Evolutionary conservation across 2,113 vertebrate genomes (phyloP), one percentile per base, ranked within the genome.

Genomic region (Scophthalmus maximus): DNA sequence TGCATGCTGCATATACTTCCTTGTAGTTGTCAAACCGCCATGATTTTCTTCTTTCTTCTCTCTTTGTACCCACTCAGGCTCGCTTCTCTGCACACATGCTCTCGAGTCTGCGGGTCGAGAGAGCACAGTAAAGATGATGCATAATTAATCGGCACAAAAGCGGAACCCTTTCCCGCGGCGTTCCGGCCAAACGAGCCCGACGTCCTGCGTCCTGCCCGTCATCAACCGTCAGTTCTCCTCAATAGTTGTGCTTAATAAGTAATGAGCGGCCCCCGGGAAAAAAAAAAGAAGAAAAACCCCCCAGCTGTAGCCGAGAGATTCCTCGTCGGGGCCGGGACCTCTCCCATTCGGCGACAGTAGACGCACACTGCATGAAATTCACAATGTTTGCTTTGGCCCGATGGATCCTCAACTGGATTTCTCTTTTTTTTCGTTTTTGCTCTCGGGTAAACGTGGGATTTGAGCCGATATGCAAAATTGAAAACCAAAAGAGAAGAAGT

Each of bases 241-340:
- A 89, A 87, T 86, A 84, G 79, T n/a, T 58, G 73, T 83, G 63
- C 60, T 89, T 82, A 92, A 92, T 91, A 92, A 90, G 51, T 90
- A 82, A 88, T 84, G 83, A 89, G 81, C n/a, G 57, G 62, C 67
- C 69, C 75, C n/a, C n/a, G n/a, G n/a, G 64, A 58, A 84, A 73
- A 76, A n/a, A n/a, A n/a, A n/a, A n/a, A n/a, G n/a, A n/a, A n/a
- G n/a, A n/a, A n/a, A n/a, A n/a, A n/a, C n/a, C n/a, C n/a, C n/a
- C n/a, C 77, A 65, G 61, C 58, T 56, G 17, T 0, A 58, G 57
- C 59, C 66, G 66, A 68, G 53, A 40, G 57, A 59, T 51, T 57
- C 29, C 70, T 15, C 12, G 7, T 23, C 12, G 29, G n/a, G 25
- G n/a, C 38, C 63, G 56, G 17, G 53, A 65, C n/a, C 1, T 29